Base-by-base conservation (phyloP, 1,140 invertebrate species). In the Hirudo medicinalis region DNA sequence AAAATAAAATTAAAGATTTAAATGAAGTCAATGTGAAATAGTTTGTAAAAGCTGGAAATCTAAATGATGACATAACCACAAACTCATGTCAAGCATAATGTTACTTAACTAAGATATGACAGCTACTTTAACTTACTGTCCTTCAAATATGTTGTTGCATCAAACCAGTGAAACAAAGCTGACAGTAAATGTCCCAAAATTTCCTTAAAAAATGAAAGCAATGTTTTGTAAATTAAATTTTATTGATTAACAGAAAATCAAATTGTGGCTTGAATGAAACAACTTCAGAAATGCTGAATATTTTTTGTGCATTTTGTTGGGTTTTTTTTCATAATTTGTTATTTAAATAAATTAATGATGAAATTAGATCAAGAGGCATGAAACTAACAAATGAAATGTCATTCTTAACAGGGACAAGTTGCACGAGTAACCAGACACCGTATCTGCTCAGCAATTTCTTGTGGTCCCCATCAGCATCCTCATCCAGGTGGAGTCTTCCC, bases 91-190 rank as follows among this genome's bases (percentile, higher is more conserved):
- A n/a, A n/a, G n/a, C n/a, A n/a, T 36, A 2, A 36, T 36, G 32
- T 36, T 36, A 36, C 6, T 36, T 36, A 36, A 36, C 32, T 36
- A 36, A 36, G 6, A 36, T 36, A 6, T 36, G 32, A 36, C 32
- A 36, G 32, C 32, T 6, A 36, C 32, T 36, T 36, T 49, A 49
- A 74, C 75, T 83, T 80, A 93, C 93, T 92, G 85, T 95, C 92
- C 79, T 93, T 94, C 22, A 94, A 88, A 82, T 92, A 94, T 13
- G 93, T 92, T 49, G 94, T 97, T 73, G 94, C 90, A 84, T 97
- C 91, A 85, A 98, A 99, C 96, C 96, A 99, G 83, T 98, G 93
- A 84, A 98, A 98, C 71, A 99, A 86, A 86, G 95, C 94, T 71
- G 91, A 91, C 36, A 99, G 84, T 75, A 99, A 86, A 76, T 94